Percentiles rank a stretch among this genome's conserved stretches.
These are phyloP conservation scores for Nemotelus pantherinus DNA, from an alignment of 2,888 invertebrate species.

Conservation along the genomic window DNA sequence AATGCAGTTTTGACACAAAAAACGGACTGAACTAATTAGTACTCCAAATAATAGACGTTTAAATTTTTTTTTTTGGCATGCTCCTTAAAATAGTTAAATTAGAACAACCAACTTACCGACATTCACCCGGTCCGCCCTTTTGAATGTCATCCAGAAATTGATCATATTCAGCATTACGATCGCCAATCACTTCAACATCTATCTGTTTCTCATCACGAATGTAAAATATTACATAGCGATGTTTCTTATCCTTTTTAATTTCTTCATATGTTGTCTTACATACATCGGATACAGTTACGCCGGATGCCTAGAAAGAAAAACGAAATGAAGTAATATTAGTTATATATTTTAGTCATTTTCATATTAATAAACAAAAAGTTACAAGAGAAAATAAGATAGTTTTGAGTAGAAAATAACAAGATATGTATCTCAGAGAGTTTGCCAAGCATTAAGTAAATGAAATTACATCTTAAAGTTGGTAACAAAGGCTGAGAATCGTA, in stretches of 20 bases:
- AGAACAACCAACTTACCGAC: conserved; percentile 70
- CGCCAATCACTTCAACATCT: conserved; percentile 91
- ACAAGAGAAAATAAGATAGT: neutral
- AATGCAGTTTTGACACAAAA: too few species aligned
- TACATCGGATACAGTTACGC: conserved; percentile 93
- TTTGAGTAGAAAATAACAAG: neutral
- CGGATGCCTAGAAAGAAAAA: conserved; percentile 80
- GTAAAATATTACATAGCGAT: conserved; percentile 96
- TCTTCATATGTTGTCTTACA: conserved; percentile 96
- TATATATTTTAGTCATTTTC: too few species aligned
- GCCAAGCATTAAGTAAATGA: neutral
- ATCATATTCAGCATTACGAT: conserved; percentile 91
- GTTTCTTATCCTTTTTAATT: conserved; percentile 97
- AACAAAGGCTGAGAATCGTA: conserved; percentile 15
- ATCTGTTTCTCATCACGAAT: conserved; percentile 96
- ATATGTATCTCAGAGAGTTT: conserved; percentile 30
- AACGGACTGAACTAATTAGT: neutral
- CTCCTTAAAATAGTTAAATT: neutral
- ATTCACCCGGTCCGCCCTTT: conserved; percentile 90
- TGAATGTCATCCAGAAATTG: conserved; percentile 94
- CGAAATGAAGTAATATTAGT: neutral
- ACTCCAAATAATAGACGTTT: neutral
- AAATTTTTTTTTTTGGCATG: neutral
- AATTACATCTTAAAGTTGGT: conserved; percentile 3
- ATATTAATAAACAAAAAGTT: neutral